Percentiles rank a stretch among this genome's conserved stretches.
These are phyloP conservation scores for Pica pica DNA, from an alignment of 2,113 vertebrate species.

Conservation along the genomic window DNA sequence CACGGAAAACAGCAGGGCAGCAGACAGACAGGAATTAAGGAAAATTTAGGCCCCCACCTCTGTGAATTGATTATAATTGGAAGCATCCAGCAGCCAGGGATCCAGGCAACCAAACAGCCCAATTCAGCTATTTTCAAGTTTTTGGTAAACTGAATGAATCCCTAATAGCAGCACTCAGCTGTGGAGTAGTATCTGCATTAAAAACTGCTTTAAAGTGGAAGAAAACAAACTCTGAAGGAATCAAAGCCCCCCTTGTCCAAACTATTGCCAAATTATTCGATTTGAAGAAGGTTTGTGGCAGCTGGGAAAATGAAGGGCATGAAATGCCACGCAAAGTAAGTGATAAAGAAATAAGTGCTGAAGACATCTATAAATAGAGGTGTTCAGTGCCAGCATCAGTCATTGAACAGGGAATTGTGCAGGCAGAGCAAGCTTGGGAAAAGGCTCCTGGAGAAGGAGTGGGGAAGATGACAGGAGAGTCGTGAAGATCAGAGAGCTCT, in stretches of 20 bases:
- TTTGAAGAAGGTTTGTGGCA: neutral
- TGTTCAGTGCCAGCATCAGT: neutral
- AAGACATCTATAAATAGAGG: neutral
- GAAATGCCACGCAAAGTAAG: neutral
- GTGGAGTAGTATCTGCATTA: neutral
- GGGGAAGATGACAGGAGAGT: neutral
- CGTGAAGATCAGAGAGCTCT: neutral
- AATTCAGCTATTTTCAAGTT: neutral
- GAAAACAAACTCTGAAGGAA: neutral
- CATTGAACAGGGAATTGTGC: neutral
- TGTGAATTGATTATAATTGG: neutral
- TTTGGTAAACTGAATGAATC: neutral
- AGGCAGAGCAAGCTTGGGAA: neutral
- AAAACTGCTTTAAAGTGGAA: neutral
- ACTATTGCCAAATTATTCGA: neutral
- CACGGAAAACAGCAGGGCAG: neutral
- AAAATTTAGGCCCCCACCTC: neutral
- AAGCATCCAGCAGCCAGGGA: neutral
- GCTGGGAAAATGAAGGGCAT: neutral
- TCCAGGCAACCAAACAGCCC: neutral
- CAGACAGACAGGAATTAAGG: neutral
- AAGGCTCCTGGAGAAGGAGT: neutral
- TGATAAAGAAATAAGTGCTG: neutral
- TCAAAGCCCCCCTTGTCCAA: neutral
- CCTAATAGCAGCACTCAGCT: neutral